phyloP scores from a whole-genome alignment of 2,113 vertebrate species.

The Aegotheles bennettii region DNA sequence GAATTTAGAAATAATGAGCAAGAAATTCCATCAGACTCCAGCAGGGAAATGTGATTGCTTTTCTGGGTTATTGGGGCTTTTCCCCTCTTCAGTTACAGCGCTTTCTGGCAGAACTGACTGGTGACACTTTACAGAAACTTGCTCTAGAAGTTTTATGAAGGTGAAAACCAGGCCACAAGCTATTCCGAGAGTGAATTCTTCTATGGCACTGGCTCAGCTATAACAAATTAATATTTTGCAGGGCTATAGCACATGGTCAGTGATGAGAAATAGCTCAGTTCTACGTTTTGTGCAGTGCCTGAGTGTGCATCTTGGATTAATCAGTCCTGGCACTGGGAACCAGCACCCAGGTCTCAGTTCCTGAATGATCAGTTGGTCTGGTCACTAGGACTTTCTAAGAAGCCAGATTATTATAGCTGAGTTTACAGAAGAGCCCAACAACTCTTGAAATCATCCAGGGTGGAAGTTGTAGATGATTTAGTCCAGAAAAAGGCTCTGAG shows the following conservation, averaged over 20 bases:
- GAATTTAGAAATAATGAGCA: accelerated
- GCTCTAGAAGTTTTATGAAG: background rate
- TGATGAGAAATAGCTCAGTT: background rate
- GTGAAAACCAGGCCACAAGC: background rate
- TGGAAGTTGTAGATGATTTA: accelerated
- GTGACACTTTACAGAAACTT: background rate
- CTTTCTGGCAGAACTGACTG: background rate
- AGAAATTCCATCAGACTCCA: background rate
- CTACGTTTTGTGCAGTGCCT: background rate
- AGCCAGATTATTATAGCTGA: background rate
- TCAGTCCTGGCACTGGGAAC: background rate
- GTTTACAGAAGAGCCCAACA: background rate
- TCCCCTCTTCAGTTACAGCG: background rate
- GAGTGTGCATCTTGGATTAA: background rate
- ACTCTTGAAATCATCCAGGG: background rate
- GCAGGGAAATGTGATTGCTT: background rate
- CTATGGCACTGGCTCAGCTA: background rate
- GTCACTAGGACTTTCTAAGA: background rate
- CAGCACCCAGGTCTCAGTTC: background rate
- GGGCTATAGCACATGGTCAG: accelerated
- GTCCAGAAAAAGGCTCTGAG: background rate
- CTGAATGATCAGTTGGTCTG: background rate
- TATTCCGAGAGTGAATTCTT: background rate
- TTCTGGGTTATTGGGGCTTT: background rate
- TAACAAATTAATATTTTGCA: background rate